Evolutionary conservation across 2,888 invertebrate genomes (phyloP), one percentile per base, ranked within the genome.

Genomic region (Drosophila mulleri): DNA sequence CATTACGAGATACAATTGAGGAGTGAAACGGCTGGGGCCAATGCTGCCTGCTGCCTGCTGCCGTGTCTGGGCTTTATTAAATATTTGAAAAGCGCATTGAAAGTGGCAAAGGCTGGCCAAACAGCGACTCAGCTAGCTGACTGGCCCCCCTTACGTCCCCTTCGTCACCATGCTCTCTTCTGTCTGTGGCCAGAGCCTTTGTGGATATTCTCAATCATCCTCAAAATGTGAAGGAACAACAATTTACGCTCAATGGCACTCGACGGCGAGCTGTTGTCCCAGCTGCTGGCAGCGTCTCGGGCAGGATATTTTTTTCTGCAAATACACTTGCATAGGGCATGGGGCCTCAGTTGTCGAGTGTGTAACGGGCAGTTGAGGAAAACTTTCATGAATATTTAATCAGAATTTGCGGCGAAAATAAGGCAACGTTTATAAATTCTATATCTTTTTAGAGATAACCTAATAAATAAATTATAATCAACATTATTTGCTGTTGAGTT

Each of bases 221-320:
- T 91, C 84, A 82, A 88, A 88, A 85, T 81, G 87, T 86, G 82
- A 86, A 87, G 84, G 72, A 91, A 91, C 89, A 91, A 91, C 92
- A 91, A 91, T 90, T 91, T 91, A 82, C 82, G 86, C 88, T 91
- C 90, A 91, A 91, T 89, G 91, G 78, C 90, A 90, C 91, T 91
- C 84, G 76, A 89, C 72, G 86, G 72, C 77, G 72, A 75, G 74
- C 82, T 84, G 82, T 80, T 81, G 78, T 70, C 79, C 60, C 71
- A 75, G 79, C 77, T 74, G 75, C 75, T 62, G 74, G 41, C 60
- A 61, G 50, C 32, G 59, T 52, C 76, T 63, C 62, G 50, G 72
- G 48, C 42, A 14, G 41, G 5, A 54, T 41, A 11, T n/a, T 32
- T 61, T 60, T 35, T 45, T 26, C 16, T 16, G 44, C 45, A 23